These are phyloP conservation scores for Dione vanillae DNA, from an alignment of 2,888 invertebrate genomes.

Conservation along the genomic window DNA sequence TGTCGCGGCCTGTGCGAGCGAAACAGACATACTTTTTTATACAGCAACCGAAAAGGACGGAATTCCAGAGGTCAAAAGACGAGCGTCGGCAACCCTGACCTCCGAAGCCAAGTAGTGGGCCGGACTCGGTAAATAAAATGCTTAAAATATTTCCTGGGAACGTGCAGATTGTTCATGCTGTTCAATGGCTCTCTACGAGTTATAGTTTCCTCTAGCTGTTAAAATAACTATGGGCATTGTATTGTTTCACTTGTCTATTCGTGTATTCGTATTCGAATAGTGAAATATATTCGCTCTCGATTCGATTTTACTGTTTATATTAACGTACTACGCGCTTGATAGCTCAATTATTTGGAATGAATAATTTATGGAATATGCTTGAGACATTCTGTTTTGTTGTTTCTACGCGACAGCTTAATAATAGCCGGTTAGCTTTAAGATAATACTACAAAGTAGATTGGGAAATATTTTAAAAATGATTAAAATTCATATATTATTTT, in stretches of 20 bases:
- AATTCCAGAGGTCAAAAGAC: slow-evolving; percentile 78
- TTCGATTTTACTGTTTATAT: slow-evolving; percentile 39
- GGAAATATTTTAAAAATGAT: background rate
- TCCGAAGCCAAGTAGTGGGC: slow-evolving; percentile 69
- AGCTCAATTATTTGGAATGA: slow-evolving; percentile 28
- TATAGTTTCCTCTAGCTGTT: slow-evolving; percentile 58
- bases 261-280: slow-evolving; percentile 36
- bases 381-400: slow-evolving; percentile 25
- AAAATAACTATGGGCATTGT: slow-evolving; percentile 57
- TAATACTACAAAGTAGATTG: background rate
- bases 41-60: slow-evolving; percentile 59
- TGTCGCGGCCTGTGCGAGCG: slow-evolving; percentile 78
- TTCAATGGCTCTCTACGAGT: slow-evolving; percentile 55
- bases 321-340: slow-evolving; percentile 21
- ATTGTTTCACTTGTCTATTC: slow-evolving; percentile 53
- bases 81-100: slow-evolving; percentile 82
- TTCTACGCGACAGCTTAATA: slow-evolving; percentile 5
- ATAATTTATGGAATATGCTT: slow-evolving; percentile 26
- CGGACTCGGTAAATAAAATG: slow-evolving; percentile 62
- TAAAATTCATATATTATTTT: background rate
- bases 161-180: slow-evolving; percentile 52
- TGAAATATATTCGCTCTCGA: slow-evolving; percentile 40
- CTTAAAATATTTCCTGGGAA: slow-evolving; percentile 50
- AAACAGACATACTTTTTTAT: slow-evolving; percentile 58
- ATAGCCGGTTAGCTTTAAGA: background rate